Conservation (phyloP, 2,797 vertebrate genomes). For the Pyrocephalus nanus region DNA sequence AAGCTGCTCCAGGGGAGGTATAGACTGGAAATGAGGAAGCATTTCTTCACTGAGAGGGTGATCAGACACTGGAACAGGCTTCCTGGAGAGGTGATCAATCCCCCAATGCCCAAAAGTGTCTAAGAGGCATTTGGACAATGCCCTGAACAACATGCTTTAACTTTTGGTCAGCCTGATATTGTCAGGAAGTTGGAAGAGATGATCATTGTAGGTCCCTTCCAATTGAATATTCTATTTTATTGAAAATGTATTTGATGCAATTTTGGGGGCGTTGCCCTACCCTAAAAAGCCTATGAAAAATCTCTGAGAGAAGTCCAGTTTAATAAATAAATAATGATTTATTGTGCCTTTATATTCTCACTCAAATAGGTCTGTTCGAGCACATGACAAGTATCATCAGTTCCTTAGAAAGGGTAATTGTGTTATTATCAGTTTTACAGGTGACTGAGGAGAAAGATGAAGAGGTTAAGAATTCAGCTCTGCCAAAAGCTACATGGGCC, state of each 20-base stretch:
- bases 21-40: background rate
- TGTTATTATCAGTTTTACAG: background rate
- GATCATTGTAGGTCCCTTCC: background rate
- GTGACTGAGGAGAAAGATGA: background rate
- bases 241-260: background rate
- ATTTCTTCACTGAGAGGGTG: background rate
- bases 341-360: background rate
- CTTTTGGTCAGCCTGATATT: background rate
- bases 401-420: background rate
- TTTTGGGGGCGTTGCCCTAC: background rate
- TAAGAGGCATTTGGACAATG: background rate
- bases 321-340: background rate
- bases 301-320: background rate
- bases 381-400: background rate
- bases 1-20: background rate
- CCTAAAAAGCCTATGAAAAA: background rate
- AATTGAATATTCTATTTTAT: background rate
- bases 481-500: background rate
- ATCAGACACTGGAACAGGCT: background rate
- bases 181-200: background rate
- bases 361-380: background rate
- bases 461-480: background rate
- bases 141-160: background rate
- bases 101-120: background rate
- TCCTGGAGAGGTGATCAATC: accelerated